phyloP scores from a whole-genome alignment of 1,140 invertebrate species.

The Danaus plexippus region DNA sequence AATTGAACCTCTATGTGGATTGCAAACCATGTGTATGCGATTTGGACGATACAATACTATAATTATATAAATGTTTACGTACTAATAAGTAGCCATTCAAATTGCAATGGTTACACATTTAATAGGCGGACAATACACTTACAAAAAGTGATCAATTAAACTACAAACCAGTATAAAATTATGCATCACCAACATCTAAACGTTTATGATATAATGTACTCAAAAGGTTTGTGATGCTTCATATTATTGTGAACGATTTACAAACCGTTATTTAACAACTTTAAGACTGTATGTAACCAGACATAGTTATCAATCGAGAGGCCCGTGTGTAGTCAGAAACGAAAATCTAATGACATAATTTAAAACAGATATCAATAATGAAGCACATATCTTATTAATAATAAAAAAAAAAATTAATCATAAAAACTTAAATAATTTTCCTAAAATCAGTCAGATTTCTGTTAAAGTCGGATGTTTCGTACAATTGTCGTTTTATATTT shows the following conservation, averaged over 20 bases:
- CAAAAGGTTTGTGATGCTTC: slow-evolving; percentile 17
- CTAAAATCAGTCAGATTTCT: no score
- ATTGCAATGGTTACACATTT: slow-evolving; percentile 65
- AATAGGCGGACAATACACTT: slow-evolving; percentile 70
- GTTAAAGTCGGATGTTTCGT: no score
- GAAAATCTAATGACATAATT: neutral
- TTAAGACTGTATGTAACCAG: slow-evolving; percentile 6
- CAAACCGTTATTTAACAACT: no score
- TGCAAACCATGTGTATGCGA: slow-evolving; percentile 42
- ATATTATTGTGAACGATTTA: no score
- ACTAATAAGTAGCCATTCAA: slow-evolving; percentile 66
- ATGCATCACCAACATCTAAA: slow-evolving; percentile 59
- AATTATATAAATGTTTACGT: slow-evolving; percentile 58
- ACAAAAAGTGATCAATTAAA: slow-evolving; percentile 69
- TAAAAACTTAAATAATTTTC: no score
- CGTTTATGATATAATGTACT: slow-evolving; percentile 38
- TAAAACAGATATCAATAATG: no score
- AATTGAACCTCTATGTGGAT: slow-evolving; percentile 28
- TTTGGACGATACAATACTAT: slow-evolving; percentile 51
- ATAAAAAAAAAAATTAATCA: no score
- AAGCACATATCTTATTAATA: no score
- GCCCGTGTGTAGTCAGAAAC: slow-evolving; percentile 17
- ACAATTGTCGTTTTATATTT: no score
- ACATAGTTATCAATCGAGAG: slow-evolving; percentile 19
- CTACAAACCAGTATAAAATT: slow-evolving; percentile 67